Base-by-base conservation (phyloP, 2,888 invertebrate species). In the Acronicta alni region DNA sequence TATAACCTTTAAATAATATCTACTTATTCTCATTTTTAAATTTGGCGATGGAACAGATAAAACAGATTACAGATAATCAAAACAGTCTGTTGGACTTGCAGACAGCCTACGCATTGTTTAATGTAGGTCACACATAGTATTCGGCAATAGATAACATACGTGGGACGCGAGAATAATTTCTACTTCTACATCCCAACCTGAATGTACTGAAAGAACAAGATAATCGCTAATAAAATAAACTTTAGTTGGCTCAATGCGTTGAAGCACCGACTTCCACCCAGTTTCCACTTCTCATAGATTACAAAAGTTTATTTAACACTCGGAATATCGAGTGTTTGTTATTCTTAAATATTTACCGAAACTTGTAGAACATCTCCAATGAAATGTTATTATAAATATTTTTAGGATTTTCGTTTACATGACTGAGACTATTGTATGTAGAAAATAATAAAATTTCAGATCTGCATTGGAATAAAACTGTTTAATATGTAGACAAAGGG, bases 61-160 rank as follows among this genome's bases (percentile, higher is more conserved):
- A 69, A 76, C 68, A 81, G 79, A 82, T 82, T 80, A 80, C 66
- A 42, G 64, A 75, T 77, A 80, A 83, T 83, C 74, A 79, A 77
- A 82, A 75, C 85, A 79, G 77, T 66, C 65, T 82, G 82, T 66
- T 60, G 57, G 65, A 67, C 43, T 51, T 52, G 54, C 65, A 72
- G 57, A 86, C 82, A 87, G 77, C 65, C 67, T 57, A 32, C 64
- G 72, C 81, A 67, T 84, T 86, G 83, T 85, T 57, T 52, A 48
- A 81, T 75, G 51, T 84, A 79, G 84, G 84, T 73, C 80, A 71
- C 68, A 75, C 80, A 59, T 76, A 70, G 47, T 60, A 72, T 76
- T 76, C 56, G 70, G 79, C 58, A 64, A 71, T 68, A 68, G 61
- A 68, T 23, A 59, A 65, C 74, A 68, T 68, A 78, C 72, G 70